These are phyloP conservation scores for Arctia plantaginis DNA, from an alignment of 2,888 invertebrate species.

Conservation along the genomic window DNA sequence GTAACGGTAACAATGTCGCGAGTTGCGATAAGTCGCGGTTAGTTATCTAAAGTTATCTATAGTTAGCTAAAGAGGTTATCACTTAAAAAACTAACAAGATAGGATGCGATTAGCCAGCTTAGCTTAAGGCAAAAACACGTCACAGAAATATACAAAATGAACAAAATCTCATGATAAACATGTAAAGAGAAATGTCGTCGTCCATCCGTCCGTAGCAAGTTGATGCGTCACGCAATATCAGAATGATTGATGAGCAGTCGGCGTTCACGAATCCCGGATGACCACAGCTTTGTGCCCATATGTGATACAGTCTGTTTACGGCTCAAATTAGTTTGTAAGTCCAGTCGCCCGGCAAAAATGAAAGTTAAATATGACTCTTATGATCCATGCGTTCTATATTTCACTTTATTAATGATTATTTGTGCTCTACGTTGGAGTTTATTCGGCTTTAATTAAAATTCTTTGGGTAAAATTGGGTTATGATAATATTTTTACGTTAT, in stretches of 20 bases:
- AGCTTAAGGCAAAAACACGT: not conserved
- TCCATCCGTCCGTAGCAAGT: constrained; percentile 53
- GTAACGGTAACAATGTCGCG: no score
- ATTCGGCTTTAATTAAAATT: constrained; percentile 6
- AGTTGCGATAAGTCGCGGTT: no score
- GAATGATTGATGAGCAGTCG: constrained; percentile 74
- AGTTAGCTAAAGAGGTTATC: no score
- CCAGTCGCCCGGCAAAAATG: constrained; percentile 49
- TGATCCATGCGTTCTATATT: constrained; percentile 28
- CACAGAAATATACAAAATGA: constrained; percentile 26
- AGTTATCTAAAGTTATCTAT: no score
- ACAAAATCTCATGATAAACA: constrained; percentile 50
- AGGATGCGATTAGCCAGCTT: not conserved
- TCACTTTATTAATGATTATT: constrained; percentile 26
- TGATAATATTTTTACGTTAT: no score
- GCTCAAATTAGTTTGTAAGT: constrained; percentile 48
- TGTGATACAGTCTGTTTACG: constrained; percentile 50
- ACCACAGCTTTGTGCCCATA: constrained; percentile 53
- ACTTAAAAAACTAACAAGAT: not conserved
- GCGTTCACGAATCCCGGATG: constrained; percentile 56
- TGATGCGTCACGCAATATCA: constrained; percentile 81
- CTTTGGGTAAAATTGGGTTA: not conserved
- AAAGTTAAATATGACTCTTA: constrained; percentile 37
- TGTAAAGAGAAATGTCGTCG: constrained; percentile 68
- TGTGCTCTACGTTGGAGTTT: constrained; percentile 4